Evolutionary conservation across 1,140 invertebrate genomes (phyloP).

Genomic region (Bombus difficillimus): DNA sequence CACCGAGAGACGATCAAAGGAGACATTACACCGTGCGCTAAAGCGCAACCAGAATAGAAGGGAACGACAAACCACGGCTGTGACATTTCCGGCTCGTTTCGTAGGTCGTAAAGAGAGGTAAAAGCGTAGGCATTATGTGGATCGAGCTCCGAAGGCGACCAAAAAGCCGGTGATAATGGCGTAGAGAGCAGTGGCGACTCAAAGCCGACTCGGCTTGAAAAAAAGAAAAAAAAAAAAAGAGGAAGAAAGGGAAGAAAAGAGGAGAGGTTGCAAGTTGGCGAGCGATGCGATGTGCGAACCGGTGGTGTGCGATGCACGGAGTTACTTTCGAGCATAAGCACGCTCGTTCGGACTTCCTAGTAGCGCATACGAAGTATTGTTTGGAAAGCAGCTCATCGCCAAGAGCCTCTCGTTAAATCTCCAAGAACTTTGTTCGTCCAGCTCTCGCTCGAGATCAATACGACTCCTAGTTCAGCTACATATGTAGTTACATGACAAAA

Average conservation of each 20-base stretch:
- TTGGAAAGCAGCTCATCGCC: slow-evolving; percentile 47
- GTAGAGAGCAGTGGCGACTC: background rate
- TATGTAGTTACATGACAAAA: slow-evolving; percentile 38
- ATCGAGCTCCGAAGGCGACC: slow-evolving; percentile 35
- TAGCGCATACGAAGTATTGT: slow-evolving; percentile 11
- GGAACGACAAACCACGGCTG: slow-evolving; percentile 3
- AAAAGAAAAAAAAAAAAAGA: background rate
- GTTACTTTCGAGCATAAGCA: slow-evolving; percentile 19
- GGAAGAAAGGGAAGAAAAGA: too few species aligned
- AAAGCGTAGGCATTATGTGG: slow-evolving; percentile 22
- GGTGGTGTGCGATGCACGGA: background rate
- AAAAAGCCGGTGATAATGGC: slow-evolving; percentile 43
- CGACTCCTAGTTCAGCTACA: slow-evolving; percentile 19
- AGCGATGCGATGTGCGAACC: background rate
- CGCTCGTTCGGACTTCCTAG: slow-evolving; percentile 21
- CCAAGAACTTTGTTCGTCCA: slow-evolving; percentile 34
- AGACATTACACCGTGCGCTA: slow-evolving; percentile 10
- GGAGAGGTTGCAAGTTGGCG: background rate
- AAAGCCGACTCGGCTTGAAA: background rate
- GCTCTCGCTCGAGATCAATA: slow-evolving; percentile 35
- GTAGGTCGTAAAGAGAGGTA: slow-evolving; percentile 14
- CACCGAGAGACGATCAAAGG: slow-evolving; percentile 23
- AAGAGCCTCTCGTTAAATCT: slow-evolving; percentile 52
- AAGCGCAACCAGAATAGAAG: background rate
- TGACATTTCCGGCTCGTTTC: slow-evolving; percentile 40